Evolutionary conservation across 1,140 invertebrate genomes (phyloP).

Genomic region (Drosophila albomicans): DNA sequence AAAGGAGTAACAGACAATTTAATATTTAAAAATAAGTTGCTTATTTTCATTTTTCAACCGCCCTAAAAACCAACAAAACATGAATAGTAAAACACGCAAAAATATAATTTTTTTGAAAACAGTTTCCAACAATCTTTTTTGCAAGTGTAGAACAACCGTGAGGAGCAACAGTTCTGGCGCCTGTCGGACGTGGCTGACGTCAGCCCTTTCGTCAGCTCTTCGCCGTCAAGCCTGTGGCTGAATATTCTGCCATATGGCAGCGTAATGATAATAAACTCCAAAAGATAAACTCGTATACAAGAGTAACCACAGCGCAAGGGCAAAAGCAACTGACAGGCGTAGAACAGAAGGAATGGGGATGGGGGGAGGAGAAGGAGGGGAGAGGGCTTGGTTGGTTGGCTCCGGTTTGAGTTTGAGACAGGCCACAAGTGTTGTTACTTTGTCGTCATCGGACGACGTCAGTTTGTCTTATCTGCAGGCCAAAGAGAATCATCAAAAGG

Average conservation of each 20-base stretch:
- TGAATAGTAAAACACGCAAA: not conserved
- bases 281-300: conserved; percentile 70
- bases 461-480: conserved; percentile 63
- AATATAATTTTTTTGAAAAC: too few relatives aligned
- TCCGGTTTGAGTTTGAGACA: conserved; percentile 10
- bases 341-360: not conserved
- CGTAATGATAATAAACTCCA: conserved; percentile 84
- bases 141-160: conserved; percentile 19
- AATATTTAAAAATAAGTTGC: too few relatives aligned
- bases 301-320: conserved; percentile 8
- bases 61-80: too few relatives aligned
- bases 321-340: conserved; percentile 51
- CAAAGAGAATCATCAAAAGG: conserved; percentile 26
- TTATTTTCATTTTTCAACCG: too few relatives aligned
- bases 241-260: conserved; percentile 82
- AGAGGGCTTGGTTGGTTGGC: not conserved
- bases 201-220: conserved; percentile 37
- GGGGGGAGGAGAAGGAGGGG: too few relatives aligned
- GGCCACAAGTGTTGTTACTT: conserved; percentile 69
- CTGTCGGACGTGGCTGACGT: conserved; percentile 64
- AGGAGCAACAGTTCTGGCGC: conserved; percentile 67
- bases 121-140: not conserved
- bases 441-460: conserved; percentile 52
- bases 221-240: conserved; percentile 38
- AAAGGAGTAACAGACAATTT: too few relatives aligned